phyloP scores from a whole-genome alignment of 1,140 invertebrate genomes.

The Philotrypesis tridentata region DNA sequence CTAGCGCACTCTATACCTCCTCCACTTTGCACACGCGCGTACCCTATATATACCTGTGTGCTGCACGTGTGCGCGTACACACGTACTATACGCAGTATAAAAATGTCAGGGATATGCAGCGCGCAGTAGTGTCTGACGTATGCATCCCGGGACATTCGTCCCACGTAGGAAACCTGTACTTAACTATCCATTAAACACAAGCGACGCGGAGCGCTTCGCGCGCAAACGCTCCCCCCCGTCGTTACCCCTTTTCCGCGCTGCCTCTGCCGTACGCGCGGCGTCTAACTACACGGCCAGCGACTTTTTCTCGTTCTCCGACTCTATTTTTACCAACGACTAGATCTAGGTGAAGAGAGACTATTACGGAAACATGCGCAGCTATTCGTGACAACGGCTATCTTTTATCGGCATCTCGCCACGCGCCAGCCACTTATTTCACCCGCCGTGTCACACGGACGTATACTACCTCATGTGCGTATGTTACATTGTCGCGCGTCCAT shows the following conservation, averaged over 20 bases:
- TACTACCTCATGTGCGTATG: too few species aligned
- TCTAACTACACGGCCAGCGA: not conserved
- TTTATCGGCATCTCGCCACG: conserved; percentile 21
- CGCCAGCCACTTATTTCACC: conserved; percentile 5
- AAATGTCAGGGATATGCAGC: not conserved
- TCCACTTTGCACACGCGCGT: not conserved
- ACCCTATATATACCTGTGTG: too few species aligned
- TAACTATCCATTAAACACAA: conserved; percentile 72
- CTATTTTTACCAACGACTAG: not conserved
- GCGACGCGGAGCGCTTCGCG: conserved; percentile 29
- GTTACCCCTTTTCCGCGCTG: not conserved
- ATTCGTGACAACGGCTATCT: conserved; percentile 41
- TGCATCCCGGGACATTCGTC: conserved; percentile 61
- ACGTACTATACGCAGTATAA: too few species aligned
- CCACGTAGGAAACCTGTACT: conserved; percentile 69
- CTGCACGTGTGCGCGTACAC: too few species aligned
- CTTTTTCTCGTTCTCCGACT: not conserved
- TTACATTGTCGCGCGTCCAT: too few species aligned
- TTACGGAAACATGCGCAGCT: conserved; percentile 38
- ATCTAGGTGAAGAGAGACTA: conserved; percentile 40
- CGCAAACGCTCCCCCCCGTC: conserved; percentile 17
- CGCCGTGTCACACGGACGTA: not conserved
- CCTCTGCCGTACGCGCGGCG: not conserved
- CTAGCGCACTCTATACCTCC: too few species aligned
- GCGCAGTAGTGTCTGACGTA: conserved; percentile 57